Evolutionary conservation across 2,797 vertebrate species (phyloP).

Genomic region (Sebastes alutus): DNA sequence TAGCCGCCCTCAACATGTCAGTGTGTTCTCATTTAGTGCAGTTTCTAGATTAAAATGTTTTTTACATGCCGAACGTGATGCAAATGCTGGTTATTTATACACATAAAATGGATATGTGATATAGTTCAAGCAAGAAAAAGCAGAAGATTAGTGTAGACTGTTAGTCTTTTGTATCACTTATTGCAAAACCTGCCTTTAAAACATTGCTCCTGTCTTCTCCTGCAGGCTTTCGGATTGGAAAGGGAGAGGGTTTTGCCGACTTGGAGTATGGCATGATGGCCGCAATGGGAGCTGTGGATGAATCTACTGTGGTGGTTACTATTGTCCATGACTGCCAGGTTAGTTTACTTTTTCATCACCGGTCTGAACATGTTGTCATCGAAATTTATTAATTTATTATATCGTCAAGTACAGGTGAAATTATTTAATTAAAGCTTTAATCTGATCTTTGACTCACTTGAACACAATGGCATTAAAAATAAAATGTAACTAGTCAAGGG

Average conservation of each 20-base stretch:
- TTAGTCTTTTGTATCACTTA: neutral
- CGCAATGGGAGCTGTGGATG: conserved; percentile 88
- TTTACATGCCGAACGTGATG: neutral
- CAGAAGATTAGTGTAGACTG: neutral
- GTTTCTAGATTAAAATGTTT: conserved; percentile 1
- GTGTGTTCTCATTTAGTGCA: neutral
- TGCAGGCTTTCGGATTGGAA: conserved; percentile 93
- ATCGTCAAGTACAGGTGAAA: neutral
- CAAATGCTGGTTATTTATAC: neutral
- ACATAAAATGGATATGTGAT: neutral
- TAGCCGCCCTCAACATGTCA: neutral
- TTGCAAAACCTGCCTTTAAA: neutral
- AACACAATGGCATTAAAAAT: neutral
- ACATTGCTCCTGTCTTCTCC: neutral
- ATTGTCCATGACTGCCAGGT: conserved; percentile 97
- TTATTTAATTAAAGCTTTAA: neutral
- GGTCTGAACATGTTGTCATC: neutral
- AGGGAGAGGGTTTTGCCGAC: conserved; percentile 96
- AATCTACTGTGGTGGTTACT: conserved; percentile 89
- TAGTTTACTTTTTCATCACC: conserved; percentile 24
- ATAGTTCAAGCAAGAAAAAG: neutral
- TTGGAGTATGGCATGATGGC: conserved; percentile 97
- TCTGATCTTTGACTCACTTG: neutral
- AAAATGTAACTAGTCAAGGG: neutral
- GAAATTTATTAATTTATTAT: neutral